Base-by-base conservation (phyloP, 2,797 vertebrate species). In the Nannoperca australis region DNA sequence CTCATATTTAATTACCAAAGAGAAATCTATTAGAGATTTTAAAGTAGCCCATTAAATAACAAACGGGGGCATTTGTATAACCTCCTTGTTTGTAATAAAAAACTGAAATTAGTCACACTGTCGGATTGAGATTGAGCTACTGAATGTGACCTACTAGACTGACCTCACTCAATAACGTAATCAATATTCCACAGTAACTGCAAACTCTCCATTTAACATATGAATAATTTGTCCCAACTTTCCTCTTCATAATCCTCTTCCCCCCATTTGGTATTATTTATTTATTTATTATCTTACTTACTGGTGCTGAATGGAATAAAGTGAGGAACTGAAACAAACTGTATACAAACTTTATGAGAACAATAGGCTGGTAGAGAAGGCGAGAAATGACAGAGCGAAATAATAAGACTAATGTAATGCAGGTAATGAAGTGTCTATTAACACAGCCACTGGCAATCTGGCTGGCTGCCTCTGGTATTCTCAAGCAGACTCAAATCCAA, bases 401-500 rank as follows among this genome's bases (percentile, higher is more conserved):
- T 49, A 68, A 82, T 49, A 70, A 82, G 72, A 78, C n/a, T n/a
- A n/a, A n/a, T n/a, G n/a, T n/a, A n/a, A n/a, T n/a, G n/a, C 73
- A 60, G 71, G 80, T 66, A 85, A 83, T 65, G 64, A 76, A 53
- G 30, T 42, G 54, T 79, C 58, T 85, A 65, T 79, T 85, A 76
- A 87, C 61, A 85, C 68, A 81, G 69, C 81, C 54, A 15, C 61
- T 18, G 72, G 81, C 51, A 55, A 81, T 72, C 62, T 77, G 83
- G 78, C 72, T 47, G 27, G 22, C 17, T 63, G 76, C 85, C 82
- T 81, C 34, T 51, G 40, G 70, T 70, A 67, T 70, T 78, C 64
- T 36, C 70, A 60, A 50, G 59, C 56, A n/a, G 79, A 77, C 74
- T 32, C 30, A 59, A 79, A 87, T 78, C 79, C 85, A 87, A 87